Evolutionary conservation across 1,140 invertebrate genomes (phyloP), one percentile per base, ranked within the genome.

Genomic region (Whitmania pigra): DNA sequence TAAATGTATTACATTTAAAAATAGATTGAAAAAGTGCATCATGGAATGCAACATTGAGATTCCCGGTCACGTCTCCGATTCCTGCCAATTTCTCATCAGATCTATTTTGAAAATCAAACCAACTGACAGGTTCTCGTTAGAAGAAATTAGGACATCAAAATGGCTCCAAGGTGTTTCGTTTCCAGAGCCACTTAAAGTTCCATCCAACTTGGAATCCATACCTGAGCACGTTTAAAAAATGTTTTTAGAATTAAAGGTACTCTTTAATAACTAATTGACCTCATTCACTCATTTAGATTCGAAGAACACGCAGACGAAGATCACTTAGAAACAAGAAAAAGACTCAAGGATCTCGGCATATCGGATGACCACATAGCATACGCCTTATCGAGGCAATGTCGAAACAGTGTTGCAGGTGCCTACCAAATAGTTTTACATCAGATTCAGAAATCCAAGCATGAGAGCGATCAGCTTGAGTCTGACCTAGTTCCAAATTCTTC

Each of bases 21-120:
- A 11, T 13, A 85, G 75, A 72, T 82, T 90, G n/a, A 89, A 89
- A 78, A 84, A 86, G 73, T 85, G 86, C 73, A 89, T 90, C 74
- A 77, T 89, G 5, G 86, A 87, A 66, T 88, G 84, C 57, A 84
- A 85, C 67, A 88, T 87, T 75, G 80, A 76, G 22, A 79, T 83
- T 54, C 82, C 82, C 0, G 75, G 77, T 2, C 81, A 78, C 74
- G 78, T 82, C 36, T 81, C 80, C 11, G 78, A 79, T 68, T 77
- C 76, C 71, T 80, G 81, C 75, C 80, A 82, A 73, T 80, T 80
- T 73, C 73, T 82, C 2, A 81, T 82, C 69, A 78, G 80, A 69
- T 83, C 81, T 63, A 84, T 86, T 70, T 78, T 87, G 5, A 80
- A 82, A 72, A 81, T 83, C 69, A 77, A 80, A 53, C 85, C 85